Base-by-base conservation (phyloP, 2,113 vertebrate genomes). In the Nothoprocta perdicaria region DNA sequence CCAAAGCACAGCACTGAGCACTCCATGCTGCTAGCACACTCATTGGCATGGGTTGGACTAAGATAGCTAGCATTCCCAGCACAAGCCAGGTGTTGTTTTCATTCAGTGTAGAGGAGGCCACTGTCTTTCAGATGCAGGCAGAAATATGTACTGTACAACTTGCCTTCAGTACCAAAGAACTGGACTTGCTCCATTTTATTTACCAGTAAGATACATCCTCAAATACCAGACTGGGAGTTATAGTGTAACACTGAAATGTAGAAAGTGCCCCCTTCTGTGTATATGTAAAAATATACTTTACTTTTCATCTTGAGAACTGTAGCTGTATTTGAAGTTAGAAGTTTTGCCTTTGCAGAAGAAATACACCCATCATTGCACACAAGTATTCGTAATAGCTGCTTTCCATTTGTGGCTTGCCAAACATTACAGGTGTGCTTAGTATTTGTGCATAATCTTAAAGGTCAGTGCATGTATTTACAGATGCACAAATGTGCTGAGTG, bases 371-470 rank as follows among this genome's bases (percentile, higher is more conserved):
- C 33, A 60, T 23, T 79, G 50, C 50, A 75, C 24, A 31, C 23
- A 89, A 23, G 38, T 92, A 66, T 67, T 90, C 38, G 52, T 69
- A 80, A 92, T 69, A 84, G 9, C 35, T 60, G 23, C 11, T 80
- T 23, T 61, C 83, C 17, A 41, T 84, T 81, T 76, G 65, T 62
- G 24, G 19, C 55, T 74, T 80, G 57, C 7, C 80, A 43, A 86
- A 85, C 17, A 63, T 18, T 72, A 66, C 78, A 90, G 81, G 48
- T 84, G 43, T 78, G 31, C 75, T 96, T 88, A 86, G 83, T 74
- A 92, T 85, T 69, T 65, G 27, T 61, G n/a, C 45, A 38, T 57
- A 69, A 89, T 33, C 65, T 55, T 72, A 91, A 95, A 95, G 83
- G 72, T 80, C 91, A 90, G 38, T 72, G 71, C 55, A 80, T 19